Evolutionary conservation across 1,140 invertebrate species (phyloP), one percentile per base, ranked within the genome.

Genomic region (Drosophila novamexicana): DNA sequence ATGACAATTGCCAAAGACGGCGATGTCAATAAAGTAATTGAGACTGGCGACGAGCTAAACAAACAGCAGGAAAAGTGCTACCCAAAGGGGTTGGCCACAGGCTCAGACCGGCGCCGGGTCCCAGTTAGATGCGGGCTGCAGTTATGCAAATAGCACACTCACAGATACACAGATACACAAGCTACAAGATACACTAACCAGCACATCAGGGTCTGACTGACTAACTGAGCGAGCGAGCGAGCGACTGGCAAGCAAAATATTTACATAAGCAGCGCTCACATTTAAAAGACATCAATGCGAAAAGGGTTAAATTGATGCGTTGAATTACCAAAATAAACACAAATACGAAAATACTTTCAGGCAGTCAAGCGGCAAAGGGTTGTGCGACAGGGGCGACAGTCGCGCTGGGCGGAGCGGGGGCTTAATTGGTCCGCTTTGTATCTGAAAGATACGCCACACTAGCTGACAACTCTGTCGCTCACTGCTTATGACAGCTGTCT

Each of bases 251-350:
- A 67, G 53, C 63, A 64, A 74, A 89, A 88, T 88, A 88, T 88
- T 88, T 88, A 83, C 80, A 66, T 81, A 88, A 78, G 49, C 73
- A 80, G 59, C 80, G 68, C 75, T 72, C 77, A 68, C 83, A 83
- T 88, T 88, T 79, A 88, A 83, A 83, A 79, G 79, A 70, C 76
- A 88, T 86, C 78, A 85, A 53, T 70, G 53, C 62, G 66, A 72
- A 77, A 69, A 83, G 84, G 83, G 83, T 89, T 86, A 79, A 88
- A 88, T 75, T 77, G 84, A 77, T 80, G 83, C 80, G 63, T 86
- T 83, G 79, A 88, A 88, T 88, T 88, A 88, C 83, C 84, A 88
- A 88, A 89, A 83, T 89, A 88, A 88, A 88, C 84, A 88, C 61
- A 88, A 85, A 85, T 75, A 86, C 64, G 45, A 71, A 84, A 85